phyloP scores from a whole-genome alignment of 2,888 invertebrate genomes.

The Macaria liturata region DNA sequence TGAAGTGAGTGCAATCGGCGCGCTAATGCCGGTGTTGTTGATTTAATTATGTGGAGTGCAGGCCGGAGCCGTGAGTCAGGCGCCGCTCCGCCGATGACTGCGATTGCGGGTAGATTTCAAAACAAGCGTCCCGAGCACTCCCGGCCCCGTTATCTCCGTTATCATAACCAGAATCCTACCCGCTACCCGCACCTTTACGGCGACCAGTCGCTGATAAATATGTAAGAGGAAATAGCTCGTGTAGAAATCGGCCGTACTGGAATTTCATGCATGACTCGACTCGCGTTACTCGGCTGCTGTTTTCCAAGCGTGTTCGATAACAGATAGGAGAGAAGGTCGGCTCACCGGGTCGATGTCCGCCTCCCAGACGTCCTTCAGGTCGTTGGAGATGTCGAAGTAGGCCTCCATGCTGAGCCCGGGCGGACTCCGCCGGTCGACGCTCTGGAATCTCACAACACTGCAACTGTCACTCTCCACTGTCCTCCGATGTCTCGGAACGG shows the following conservation, averaged over 20 bases:
- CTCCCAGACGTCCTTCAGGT: slow-evolving; percentile 92
- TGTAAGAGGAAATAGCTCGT: slow-evolving; percentile 30
- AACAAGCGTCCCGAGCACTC: slow-evolving; percentile 45
- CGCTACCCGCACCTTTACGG: slow-evolving; percentile 26
- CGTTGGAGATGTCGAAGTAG: slow-evolving; percentile 89
- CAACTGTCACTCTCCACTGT: slow-evolving; percentile 68
- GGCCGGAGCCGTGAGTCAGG: slow-evolving; percentile 40
- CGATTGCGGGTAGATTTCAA: slow-evolving; percentile 58
- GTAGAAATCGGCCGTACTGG: slow-evolving; percentile 31
- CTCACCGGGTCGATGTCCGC: slow-evolving; percentile 93
- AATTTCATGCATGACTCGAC: slow-evolving; percentile 28
- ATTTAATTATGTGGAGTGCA: slow-evolving; percentile 28
- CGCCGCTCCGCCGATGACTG: slow-evolving; percentile 35
- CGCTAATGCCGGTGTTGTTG: slow-evolving; percentile 21
- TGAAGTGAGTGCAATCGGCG: slow-evolving; percentile 5
- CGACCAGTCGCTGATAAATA: slow-evolving; percentile 25
- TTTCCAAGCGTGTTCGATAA: slow-evolving; percentile 50
- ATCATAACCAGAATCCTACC: slow-evolving; percentile 32
- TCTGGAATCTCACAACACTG: slow-evolving; percentile 61
- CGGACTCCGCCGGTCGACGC: slow-evolving; percentile 58
- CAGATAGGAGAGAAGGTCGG: slow-evolving; percentile 67
- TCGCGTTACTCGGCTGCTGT: slow-evolving; percentile 24
- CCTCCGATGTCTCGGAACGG: slow-evolving; percentile 55
- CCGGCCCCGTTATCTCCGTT: slow-evolving; percentile 38
- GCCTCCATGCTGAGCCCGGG: slow-evolving; percentile 85